Conservation (phyloP, 2,888 invertebrate genomes). For the Drosophila falleni region DNA sequence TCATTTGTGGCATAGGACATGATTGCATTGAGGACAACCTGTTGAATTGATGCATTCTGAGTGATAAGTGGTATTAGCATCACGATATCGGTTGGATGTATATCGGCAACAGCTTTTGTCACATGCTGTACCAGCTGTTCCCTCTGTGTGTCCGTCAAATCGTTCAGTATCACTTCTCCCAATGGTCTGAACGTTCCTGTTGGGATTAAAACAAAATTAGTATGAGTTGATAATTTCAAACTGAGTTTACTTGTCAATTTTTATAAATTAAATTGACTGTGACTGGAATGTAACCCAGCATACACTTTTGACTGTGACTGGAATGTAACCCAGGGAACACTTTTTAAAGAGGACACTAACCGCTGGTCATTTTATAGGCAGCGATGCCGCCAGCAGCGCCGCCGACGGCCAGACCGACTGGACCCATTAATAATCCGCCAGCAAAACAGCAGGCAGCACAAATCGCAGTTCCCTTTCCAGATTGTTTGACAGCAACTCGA, state of each 20-base stretch:
- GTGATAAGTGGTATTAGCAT: slow-evolving; percentile 81
- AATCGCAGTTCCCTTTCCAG: slow-evolving; percentile 81
- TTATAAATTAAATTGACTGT: no score
- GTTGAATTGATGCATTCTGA: slow-evolving; percentile 78
- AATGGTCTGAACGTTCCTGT: slow-evolving; percentile 82
- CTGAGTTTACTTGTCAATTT: no score
- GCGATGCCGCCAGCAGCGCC: slow-evolving; percentile 83
- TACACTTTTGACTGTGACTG: no score
- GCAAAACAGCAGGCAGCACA: slow-evolving; percentile 83
- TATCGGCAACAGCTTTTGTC: slow-evolving; percentile 75
- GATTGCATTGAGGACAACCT: slow-evolving; percentile 79
- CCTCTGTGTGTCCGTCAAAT: slow-evolving; percentile 79
- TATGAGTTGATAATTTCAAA: background rate
- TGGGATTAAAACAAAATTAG: background rate
- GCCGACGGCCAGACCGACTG: slow-evolving; percentile 83
- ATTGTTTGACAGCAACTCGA: slow-evolving; percentile 80
- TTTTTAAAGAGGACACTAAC: slow-evolving; percentile 51
- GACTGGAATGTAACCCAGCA: background rate
- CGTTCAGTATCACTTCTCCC: slow-evolving; percentile 83
- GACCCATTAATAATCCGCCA: slow-evolving; percentile 83
- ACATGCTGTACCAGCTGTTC: slow-evolving; percentile 80
- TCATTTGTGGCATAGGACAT: slow-evolving; percentile 82
- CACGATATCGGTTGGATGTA: slow-evolving; percentile 80
- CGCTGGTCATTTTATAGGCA: slow-evolving; percentile 82
- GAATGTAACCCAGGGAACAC: no score